Evolutionary conservation across 2,797 vertebrate genomes (phyloP).

Genomic region (Artibeus jamaicensis): DNA sequence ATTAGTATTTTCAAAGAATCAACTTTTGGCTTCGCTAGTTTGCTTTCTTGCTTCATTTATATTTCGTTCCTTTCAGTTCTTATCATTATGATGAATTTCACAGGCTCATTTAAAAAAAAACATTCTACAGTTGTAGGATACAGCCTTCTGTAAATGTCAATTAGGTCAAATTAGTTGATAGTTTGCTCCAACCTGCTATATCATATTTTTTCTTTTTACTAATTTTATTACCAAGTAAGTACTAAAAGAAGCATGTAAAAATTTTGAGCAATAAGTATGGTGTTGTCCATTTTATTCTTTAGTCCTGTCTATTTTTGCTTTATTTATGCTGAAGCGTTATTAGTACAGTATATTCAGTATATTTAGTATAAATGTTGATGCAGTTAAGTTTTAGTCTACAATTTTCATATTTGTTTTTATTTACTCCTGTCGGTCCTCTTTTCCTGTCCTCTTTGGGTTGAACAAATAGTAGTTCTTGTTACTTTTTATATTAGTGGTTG

Average conservation of each 20-base stretch:
- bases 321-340: background rate
- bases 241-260: background rate
- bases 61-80: background rate
- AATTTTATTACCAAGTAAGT: background rate
- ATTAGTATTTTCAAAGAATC: conserved; percentile 16
- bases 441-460: background rate
- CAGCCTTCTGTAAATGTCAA: background rate
- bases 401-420: background rate
- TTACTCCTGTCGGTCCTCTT: background rate
- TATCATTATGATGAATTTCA: background rate
- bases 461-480: background rate
- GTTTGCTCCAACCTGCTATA: background rate
- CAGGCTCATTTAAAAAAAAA: background rate
- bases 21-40: background rate
- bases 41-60: background rate
- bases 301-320: background rate
- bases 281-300: background rate
- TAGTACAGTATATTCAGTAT: background rate
- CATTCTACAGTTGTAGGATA: background rate
- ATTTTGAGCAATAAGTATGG: background rate
- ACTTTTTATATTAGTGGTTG: background rate
- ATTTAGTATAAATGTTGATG: background rate
- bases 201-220: background rate
- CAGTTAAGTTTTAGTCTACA: background rate
- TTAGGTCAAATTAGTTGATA: background rate